These are phyloP conservation scores for Zygothrica quintamaculata DNA, from an alignment of 2,888 invertebrate genomes.

Conservation along the genomic window DNA sequence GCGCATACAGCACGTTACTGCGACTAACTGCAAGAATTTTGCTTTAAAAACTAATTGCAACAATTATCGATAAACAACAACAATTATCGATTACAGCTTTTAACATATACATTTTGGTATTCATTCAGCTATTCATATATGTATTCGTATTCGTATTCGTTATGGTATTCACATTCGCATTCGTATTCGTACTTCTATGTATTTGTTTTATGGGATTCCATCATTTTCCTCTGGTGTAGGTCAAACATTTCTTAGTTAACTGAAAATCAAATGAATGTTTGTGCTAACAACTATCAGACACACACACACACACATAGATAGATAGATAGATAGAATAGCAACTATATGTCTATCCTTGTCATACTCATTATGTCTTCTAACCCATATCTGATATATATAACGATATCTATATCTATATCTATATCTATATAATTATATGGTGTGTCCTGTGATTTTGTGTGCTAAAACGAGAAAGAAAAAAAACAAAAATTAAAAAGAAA, in stretches of 20 bases:
- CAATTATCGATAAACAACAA: not conserved
- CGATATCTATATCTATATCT: not conserved
- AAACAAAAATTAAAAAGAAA: slow-evolving; percentile 26
- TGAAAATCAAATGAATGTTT: too few relatives aligned
- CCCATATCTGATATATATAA: slow-evolving; percentile 25
- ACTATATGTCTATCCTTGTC: slow-evolving; percentile 5
- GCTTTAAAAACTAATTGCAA: not conserved
- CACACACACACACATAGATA: too few relatives aligned
- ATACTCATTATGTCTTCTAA: slow-evolving; percentile 23
- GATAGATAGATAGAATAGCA: not conserved
- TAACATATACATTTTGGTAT: not conserved
- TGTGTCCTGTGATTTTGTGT: slow-evolving; percentile 67
- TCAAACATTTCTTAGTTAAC: too few relatives aligned
- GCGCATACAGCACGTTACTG: slow-evolving; percentile 51
- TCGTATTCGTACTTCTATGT: too few relatives aligned
- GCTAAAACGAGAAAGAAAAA: slow-evolving; percentile 19
- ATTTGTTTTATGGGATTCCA: too few relatives aligned
- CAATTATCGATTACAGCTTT: not conserved
- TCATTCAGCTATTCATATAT: not conserved
- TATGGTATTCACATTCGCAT: not conserved
- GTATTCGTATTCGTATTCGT: too few relatives aligned
- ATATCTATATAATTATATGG: slow-evolving; percentile 12
- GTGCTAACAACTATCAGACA: too few relatives aligned
- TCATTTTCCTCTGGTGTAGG: not conserved
- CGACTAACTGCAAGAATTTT: slow-evolving; percentile 42